Base-by-base conservation (phyloP, 2,113 vertebrate species). In the Athene noctua region DNA sequence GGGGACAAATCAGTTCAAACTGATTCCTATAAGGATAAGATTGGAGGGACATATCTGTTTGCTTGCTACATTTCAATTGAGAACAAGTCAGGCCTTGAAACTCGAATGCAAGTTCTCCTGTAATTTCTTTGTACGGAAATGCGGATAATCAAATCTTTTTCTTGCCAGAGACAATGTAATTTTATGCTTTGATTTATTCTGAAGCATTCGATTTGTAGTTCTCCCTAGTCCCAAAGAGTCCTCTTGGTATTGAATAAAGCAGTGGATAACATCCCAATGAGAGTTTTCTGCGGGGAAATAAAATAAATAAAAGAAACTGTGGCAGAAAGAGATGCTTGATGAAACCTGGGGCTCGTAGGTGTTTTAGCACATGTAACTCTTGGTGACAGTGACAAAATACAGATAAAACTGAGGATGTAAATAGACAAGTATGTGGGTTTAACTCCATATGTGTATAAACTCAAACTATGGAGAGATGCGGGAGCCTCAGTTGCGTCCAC, bases 101-200 rank as follows among this genome's bases (percentile, higher is more conserved):
- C 36, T 80, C 5, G 8, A 34, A n/a, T 30, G 22, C n/a, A 51
- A 49, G 40, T 57, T 59, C 63, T 86, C 47, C 51, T 47, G 73
- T 91, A 92, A 95, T 95, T 97, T 94, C 78, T 94, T 91, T 27
- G 16, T 88, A 83, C 5, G 25, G 87, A 91, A 97, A 96, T 73
- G 55, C 3, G 29, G 89, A 77, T 95, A 96, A 97, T 97, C 66
- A 90, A 82, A 96, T 95, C n/a, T 93, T 85, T 71, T 88, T 67
- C 89, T 89, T 91, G 66, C 51, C 84, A 83, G 94, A 95, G 74
- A 96, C 94, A 93, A 78, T 93, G 94, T 32, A 62, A 93, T 96
- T 92, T 95, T 95, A 93, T 96, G 92, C 81, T 93, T 90, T 96
- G 90, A 93, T 96, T 94, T 95, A 74, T 96, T 94, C 88, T 86